phyloP scores from a whole-genome alignment of 2,113 vertebrate species.

The Odocoileus virginianus region DNA sequence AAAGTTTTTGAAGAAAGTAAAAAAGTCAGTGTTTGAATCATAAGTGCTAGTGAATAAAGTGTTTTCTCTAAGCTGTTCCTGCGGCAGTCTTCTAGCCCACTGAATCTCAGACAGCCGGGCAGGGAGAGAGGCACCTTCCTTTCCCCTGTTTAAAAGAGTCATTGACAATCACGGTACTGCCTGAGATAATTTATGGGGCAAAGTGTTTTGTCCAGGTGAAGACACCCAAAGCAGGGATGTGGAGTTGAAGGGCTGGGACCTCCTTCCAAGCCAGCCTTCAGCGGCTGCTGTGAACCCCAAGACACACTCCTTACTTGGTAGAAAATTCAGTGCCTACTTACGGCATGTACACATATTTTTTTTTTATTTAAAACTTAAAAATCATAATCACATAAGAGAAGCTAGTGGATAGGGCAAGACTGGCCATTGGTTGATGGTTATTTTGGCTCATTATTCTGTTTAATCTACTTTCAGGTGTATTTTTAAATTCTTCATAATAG shows the following conservation, averaged over 20 bases:
- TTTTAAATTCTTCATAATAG: conserved; percentile 26
- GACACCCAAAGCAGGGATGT: not conserved
- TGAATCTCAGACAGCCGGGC: not conserved
- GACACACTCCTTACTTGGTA: not conserved
- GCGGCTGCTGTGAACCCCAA: not conserved
- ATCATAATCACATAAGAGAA: not conserved
- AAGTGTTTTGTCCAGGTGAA: not conserved
- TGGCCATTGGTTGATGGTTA: not conserved
- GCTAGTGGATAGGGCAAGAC: not conserved
- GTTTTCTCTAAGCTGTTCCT: not conserved
- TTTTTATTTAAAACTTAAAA: not conserved
- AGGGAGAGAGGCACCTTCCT: not conserved
- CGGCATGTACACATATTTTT: not conserved
- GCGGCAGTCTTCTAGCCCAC: not conserved
- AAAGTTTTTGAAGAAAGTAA: not conserved
- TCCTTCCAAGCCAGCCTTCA: not conserved
- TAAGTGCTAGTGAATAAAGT: not conserved
- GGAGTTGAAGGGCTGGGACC: not conserved
- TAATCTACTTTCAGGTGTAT: not conserved
- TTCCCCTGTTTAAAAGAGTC: not conserved
- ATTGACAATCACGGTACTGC: not conserved
- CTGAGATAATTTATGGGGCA: too few species aligned
- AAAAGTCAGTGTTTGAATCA: not conserved
- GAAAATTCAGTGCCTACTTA: not conserved
- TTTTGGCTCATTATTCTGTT: not conserved